Evolutionary conservation across 1,140 invertebrate species (phyloP), one percentile per base, ranked within the genome.

Genomic region (Melitaea cinxia): DNA sequence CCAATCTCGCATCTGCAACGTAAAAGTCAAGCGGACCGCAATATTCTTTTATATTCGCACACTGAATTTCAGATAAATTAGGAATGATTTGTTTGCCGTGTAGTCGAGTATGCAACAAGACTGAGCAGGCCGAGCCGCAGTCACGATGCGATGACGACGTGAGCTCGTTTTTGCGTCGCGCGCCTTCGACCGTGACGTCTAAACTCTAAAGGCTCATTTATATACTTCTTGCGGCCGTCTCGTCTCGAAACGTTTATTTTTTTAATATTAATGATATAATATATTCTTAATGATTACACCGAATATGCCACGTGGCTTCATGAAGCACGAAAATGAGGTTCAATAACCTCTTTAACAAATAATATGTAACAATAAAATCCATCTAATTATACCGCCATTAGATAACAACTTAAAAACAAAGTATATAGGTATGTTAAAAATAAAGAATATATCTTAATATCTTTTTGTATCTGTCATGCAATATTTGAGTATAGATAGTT

Each of bases 181-280:
- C 71, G 70, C 80, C 68, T 70, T 73, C 68, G 69, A 83, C 73
- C 88, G 85, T 89, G 76, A 87, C 85, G 75, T 78, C 78, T 81
- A 86, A 47, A 47, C 42, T 47, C 19, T 47, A 47, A 87, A 88
- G 83, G 84, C 82, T 86, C 83, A 79, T 88, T 87, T 86, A 82
- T 80, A 82, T 66, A 79, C 79, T 84, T 88, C 75, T 84, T 86
- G 74, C 78, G 69, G 71, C 60, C 72, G 62, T 83, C 45, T 83
- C 73, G 68, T 74, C 72, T 80, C 65, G 65, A 78, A 78, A 83
- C 76, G 76, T 56, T 57, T 65, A 65, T 78, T 85, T 82, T 83
- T 84, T 78, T 68, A 42, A 54, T 60, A 68, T 57, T 65, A 39
- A 58, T 66, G 60, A 47, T 35, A 39, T 33, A 55, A 54, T 55